Evolutionary conservation across 2,113 vertebrate genomes (phyloP).

Genomic region (Nesogale talazaci): DNA sequence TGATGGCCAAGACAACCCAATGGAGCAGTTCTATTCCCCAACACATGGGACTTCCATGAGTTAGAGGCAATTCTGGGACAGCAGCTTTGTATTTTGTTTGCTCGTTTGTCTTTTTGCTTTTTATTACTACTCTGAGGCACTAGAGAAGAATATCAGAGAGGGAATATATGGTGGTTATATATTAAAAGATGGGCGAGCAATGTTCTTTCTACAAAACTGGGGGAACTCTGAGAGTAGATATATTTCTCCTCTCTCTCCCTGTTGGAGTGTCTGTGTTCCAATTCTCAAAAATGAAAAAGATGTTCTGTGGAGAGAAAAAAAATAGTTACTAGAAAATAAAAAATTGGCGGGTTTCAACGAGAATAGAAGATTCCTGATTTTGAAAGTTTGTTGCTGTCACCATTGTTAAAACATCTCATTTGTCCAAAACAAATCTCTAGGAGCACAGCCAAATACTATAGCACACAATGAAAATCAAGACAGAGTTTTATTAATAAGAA

Average conservation of each 20-base stretch:
- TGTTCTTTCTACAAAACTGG: neutral
- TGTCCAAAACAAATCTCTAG: constrained; percentile 63
- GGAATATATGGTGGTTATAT: neutral
- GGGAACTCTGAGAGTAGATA: neutral
- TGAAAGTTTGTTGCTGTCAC: neutral
- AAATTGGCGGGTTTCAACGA: neutral
- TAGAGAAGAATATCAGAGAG: neutral
- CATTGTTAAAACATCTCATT: constrained; percentile 25
- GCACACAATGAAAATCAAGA: constrained; percentile 73
- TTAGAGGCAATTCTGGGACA: neutral
- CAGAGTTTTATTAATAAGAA: constrained; percentile 65
- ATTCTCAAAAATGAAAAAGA: neutral
- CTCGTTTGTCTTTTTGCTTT: neutral
- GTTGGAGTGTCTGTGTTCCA: neutral
- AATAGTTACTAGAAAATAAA: neutral
- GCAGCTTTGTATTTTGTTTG: neutral
- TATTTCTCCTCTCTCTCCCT: neutral
- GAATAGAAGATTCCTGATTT: constrained; percentile 19
- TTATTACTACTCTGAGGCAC: neutral
- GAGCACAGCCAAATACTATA: constrained; percentile 56
- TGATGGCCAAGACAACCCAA: neutral
- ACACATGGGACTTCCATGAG: neutral
- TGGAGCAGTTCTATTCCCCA: neutral
- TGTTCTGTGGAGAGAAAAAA: neutral
- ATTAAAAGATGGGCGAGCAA: neutral